Evolutionary conservation across 2,797 vertebrate genomes (phyloP).

Genomic region (Psittacula echo): DNA sequence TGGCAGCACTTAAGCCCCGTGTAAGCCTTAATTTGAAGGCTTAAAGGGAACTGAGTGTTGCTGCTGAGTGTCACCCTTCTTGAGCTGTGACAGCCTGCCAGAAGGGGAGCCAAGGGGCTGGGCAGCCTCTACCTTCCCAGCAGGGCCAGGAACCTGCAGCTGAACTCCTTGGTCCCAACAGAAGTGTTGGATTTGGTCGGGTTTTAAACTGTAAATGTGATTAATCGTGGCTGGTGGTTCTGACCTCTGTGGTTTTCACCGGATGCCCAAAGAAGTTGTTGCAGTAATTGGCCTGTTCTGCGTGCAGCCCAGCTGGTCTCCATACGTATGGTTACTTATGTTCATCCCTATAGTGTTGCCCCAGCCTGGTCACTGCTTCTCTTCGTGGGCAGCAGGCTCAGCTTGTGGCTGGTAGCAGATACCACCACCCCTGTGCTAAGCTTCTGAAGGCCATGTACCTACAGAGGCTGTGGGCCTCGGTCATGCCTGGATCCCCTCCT

Average conservation of each 20-base stretch:
- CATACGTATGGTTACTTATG: not conserved
- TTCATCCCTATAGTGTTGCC: not conserved
- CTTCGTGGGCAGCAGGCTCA: not conserved
- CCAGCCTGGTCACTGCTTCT: not conserved
- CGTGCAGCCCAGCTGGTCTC: not conserved
- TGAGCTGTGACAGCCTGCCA: not conserved
- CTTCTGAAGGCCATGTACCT: not conserved
- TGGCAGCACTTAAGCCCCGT: not conserved
- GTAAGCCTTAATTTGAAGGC: conserved; percentile 19
- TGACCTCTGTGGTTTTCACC: not conserved
- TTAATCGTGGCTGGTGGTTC: not conserved
- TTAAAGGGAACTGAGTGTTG: not conserved
- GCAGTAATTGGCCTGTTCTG: not conserved
- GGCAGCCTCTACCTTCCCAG: not conserved
- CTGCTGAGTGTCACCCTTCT: not conserved
- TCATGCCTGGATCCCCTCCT: not conserved
- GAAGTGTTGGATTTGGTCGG: not conserved
- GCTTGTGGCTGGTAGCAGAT: not conserved
- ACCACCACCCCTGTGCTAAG: not conserved
- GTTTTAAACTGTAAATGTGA: not conserved
- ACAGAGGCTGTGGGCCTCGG: not conserved
- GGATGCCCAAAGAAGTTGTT: not conserved
- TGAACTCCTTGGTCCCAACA: not conserved
- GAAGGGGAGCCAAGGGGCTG: not conserved
- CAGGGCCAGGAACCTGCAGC: not conserved